phyloP scores from a whole-genome alignment of 1,140 invertebrate species.

The Saccostrea echinata region DNA sequence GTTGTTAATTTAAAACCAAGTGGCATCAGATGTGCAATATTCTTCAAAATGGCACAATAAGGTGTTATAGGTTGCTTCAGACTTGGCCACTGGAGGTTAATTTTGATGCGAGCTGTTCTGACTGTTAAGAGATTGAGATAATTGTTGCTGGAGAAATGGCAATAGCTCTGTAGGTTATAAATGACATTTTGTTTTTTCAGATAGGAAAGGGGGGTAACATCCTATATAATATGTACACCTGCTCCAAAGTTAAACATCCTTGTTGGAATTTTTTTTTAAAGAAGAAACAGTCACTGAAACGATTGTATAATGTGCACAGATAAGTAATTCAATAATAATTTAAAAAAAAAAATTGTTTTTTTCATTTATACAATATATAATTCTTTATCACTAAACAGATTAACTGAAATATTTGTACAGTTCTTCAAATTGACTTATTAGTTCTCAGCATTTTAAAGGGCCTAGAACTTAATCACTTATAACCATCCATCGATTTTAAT shows the following conservation, averaged over 20 bases:
- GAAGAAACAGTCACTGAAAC: too few relatives aligned
- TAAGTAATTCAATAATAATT: background rate
- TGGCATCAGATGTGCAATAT: constrained; percentile 14
- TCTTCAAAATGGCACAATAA: background rate
- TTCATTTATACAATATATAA: background rate
- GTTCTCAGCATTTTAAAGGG: background rate
- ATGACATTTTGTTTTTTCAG: constrained; percentile 7
- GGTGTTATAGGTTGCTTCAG: background rate
- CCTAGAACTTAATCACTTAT: background rate
- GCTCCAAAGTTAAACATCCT: background rate
- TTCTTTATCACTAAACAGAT: background rate
- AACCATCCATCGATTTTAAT: background rate
- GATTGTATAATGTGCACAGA: too few relatives aligned
- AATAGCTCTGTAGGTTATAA: background rate
- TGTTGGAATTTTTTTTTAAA: too few relatives aligned
- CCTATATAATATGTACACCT: background rate
- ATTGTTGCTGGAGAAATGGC: constrained; percentile 12
- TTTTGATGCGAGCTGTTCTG: background rate
- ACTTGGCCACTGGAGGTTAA: background rate
- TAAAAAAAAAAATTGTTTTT: background rate
- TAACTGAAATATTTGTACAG: constrained; percentile 5
- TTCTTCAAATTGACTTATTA: constrained; percentile 11
- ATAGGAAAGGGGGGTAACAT: background rate
- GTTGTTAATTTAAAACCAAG: constrained; percentile 16
- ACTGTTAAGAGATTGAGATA: constrained; percentile 25